A percentile compares a stretch with the other conserved stretches of the same genome.
phyloP scores from a whole-genome alignment of 2,113 vertebrate genomes.

The Prinia subflava region DNA sequence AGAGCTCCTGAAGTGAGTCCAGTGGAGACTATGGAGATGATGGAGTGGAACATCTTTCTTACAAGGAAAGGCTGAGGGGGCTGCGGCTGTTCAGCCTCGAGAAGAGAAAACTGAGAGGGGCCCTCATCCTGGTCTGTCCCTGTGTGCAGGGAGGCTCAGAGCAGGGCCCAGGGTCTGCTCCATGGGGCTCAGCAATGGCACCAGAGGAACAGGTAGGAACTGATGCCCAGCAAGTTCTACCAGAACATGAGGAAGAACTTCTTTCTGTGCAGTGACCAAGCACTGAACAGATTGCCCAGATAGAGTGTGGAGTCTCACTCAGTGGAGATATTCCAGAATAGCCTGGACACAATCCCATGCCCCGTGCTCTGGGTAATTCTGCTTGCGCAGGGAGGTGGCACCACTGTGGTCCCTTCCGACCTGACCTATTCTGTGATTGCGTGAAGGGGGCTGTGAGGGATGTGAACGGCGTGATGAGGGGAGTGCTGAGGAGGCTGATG shows the following conservation, averaged over 20 bases:
- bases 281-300: background rate
- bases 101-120: too few species aligned
- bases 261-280: fast-evolving
- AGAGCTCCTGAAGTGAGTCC: background rate
- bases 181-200: background rate
- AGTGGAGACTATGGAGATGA: background rate
- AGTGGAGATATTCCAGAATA: background rate
- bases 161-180: background rate
- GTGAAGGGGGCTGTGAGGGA: background rate
- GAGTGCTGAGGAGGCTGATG: background rate
- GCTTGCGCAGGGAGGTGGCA: background rate
- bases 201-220: background rate
- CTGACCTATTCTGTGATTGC: background rate
- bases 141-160: background rate
- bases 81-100: background rate
- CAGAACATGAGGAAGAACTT: background rate
- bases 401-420: fast-evolving
- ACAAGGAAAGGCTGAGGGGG: background rate
- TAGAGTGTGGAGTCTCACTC: background rate
- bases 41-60: background rate
- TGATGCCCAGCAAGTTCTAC: background rate
- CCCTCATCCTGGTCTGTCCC: background rate
- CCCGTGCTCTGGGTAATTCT: background rate
- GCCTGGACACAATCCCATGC: background rate
- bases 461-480: background rate